phyloP scores from a whole-genome alignment of 2,113 vertebrate species.

The human (Homo sapiens) region DNA sequence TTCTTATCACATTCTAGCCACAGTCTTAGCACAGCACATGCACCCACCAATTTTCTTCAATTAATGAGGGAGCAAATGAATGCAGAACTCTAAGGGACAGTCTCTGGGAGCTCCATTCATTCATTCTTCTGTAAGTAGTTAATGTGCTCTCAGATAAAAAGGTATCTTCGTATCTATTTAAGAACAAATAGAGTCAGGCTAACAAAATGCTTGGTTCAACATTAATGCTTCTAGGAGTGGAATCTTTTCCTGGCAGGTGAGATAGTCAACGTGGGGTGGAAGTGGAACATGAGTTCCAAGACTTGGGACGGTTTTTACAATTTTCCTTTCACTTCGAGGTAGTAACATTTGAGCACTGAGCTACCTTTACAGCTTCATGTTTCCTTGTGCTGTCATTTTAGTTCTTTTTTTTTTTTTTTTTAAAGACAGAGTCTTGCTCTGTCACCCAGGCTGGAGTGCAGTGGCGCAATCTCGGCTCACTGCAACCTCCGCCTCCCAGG shows the following conservation, averaged over 20 bases:
- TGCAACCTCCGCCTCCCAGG: no score
- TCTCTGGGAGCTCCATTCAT: not conserved
- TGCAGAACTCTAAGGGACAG: not conserved
- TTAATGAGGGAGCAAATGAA: constrained; percentile 4
- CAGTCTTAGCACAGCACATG: not conserved
- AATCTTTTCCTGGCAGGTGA: not conserved
- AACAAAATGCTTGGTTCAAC: not conserved
- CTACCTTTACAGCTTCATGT: not conserved
- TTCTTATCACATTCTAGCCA: not conserved
- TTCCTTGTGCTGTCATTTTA: not conserved
- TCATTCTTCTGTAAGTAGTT: constrained; percentile 23
- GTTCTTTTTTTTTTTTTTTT: no score
- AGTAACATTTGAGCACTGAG: not conserved
- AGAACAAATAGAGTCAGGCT: not conserved
- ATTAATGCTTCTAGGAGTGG: not conserved
- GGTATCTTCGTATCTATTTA: not conserved
- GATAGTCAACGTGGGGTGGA: not conserved
- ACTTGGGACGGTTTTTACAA: not conserved
- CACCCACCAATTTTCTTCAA: not conserved
- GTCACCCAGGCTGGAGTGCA: no score
- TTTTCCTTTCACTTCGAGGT: not conserved
- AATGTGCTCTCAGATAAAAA: not conserved
- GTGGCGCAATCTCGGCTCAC: no score
- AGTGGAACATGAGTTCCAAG: not conserved
- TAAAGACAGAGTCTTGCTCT: no score